Evolutionary conservation across 1,140 invertebrate genomes (phyloP), one percentile per base, ranked within the genome.

Genomic region (Daktulosphaira vitifoliae): DNA sequence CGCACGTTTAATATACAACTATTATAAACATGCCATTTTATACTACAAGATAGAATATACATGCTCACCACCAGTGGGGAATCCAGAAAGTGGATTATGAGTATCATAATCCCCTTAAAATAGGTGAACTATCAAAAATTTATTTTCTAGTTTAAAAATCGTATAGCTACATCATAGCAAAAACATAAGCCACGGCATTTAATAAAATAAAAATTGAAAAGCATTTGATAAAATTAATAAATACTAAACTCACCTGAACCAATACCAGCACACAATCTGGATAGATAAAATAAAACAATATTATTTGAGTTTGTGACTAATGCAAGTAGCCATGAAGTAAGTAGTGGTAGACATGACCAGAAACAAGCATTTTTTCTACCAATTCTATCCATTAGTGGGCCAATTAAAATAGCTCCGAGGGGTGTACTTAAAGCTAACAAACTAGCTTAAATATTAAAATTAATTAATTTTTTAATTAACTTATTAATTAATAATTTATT

Each of bases 321-420:
- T 15, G 73, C 69, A 9, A 84, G 42, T 9, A 81, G 67, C 81
- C 82, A 87, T n/a, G 83, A 80, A 26, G 78, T 53, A 2, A 80
- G 69, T 53, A 79, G 80, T 1, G 83, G 81, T 9, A 85, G 7
- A n/a, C 78, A 78, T 2, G 78, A 76, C 0, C 80, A 37, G 13
- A 83, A 71, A 39, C 82, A 77, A 3, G 81, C 73, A 38, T 66
- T 71, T 73, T 81, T 85, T 4, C 85, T 72, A 1, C 86, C 86
- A 70, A 80, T 78, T 70, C 74, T 76, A 70, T 87, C 84, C 76
- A 86, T 82, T 16, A 82, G 65, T 33, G 78, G 80, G 4, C 82
- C 78, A 26, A 77, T 73, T 5, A 78, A 54, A 0, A 81, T 56
- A 0, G 81, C 76, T 29, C 81, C 81, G 33, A 81, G 50, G 1